These are phyloP conservation scores for Lasioglossum albipes DNA, from an alignment of 1,140 invertebrate genomes.

Conservation along the genomic window DNA sequence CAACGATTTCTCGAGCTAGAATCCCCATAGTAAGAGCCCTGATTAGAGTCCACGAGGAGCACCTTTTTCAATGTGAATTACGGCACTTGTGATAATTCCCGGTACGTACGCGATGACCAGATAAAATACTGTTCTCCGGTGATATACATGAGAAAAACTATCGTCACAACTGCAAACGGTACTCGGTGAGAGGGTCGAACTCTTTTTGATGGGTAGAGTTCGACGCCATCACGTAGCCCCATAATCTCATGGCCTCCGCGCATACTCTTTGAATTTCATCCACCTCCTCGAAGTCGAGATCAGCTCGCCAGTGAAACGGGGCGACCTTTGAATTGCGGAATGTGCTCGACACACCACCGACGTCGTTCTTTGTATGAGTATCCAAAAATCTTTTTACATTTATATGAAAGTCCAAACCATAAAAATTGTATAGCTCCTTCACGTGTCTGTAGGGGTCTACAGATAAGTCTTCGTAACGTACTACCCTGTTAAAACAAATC, in stretches of 20 bases:
- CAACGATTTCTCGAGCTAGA: no score
- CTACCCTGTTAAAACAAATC: conserved; percentile 80
- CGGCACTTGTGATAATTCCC: conserved; percentile 35
- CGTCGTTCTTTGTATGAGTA: conserved; percentile 89
- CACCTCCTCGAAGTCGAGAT: conserved; percentile 86
- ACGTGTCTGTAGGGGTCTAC: conserved; percentile 86
- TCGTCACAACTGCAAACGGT: conserved; percentile 68
- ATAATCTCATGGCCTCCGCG: conserved; percentile 87
- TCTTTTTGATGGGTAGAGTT: conserved; percentile 81
- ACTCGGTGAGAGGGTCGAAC: conserved; percentile 81
- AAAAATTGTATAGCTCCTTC: conserved; percentile 88
- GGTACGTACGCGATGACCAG: conserved; percentile 30
- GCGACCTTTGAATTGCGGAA: conserved; percentile 90
- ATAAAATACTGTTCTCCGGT: conserved; percentile 16
- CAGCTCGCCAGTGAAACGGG: conserved; percentile 91
- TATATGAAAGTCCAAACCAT: conserved; percentile 86
- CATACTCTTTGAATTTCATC: conserved; percentile 84
- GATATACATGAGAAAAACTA: conserved; percentile 37
- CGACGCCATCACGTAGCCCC: conserved; percentile 86
- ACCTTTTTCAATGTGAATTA: conserved; percentile 49
- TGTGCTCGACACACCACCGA: conserved; percentile 90
- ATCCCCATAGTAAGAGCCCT: no score
- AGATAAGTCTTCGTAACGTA: conserved; percentile 92
- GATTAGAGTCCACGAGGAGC: conserved; percentile 16
- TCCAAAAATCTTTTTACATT: conserved; percentile 87